Evolutionary conservation across 1,140 invertebrate species (phyloP).

Genomic region (Spodoptera frugiperda): DNA sequence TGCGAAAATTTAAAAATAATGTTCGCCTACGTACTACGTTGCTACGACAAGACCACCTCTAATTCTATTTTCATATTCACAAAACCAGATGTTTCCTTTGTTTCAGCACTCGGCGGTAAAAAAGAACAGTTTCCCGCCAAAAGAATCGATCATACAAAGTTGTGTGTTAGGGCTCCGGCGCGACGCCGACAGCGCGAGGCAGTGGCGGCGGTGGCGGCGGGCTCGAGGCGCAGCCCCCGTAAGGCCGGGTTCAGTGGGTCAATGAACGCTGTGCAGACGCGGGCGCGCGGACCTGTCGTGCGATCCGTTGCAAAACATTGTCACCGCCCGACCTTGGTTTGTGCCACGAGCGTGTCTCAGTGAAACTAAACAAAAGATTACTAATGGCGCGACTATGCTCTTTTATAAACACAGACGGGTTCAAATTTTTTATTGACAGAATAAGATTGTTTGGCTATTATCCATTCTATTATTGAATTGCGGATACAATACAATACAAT

Average conservation of each 20-base stretch:
- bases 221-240: constrained; percentile 35
- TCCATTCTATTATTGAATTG: neutral
- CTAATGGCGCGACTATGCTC: constrained; percentile 34
- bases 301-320: constrained; percentile 77
- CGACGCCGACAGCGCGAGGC: neutral
- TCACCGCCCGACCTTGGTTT: constrained; percentile 58
- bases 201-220: neutral
- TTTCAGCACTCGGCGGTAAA: constrained; percentile 2
- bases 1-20: neutral
- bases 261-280: constrained; percentile 70
- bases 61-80: constrained; percentile 34
- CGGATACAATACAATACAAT: too few relatives aligned
- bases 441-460: neutral
- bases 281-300: constrained; percentile 71
- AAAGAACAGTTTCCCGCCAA: constrained; percentile 61
- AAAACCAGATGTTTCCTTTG: constrained; percentile 34
- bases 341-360: constrained; percentile 42
- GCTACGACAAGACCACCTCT: constrained; percentile 16
- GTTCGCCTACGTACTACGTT: neutral
- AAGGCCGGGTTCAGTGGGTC: constrained; percentile 76
- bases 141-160: constrained; percentile 44
- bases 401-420: neutral
- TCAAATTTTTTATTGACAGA: neutral
- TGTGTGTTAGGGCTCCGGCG: neutral
- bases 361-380: constrained; percentile 45